Base-by-base conservation (phyloP, 1,140 invertebrate species). In the Hermetia illucens region DNA sequence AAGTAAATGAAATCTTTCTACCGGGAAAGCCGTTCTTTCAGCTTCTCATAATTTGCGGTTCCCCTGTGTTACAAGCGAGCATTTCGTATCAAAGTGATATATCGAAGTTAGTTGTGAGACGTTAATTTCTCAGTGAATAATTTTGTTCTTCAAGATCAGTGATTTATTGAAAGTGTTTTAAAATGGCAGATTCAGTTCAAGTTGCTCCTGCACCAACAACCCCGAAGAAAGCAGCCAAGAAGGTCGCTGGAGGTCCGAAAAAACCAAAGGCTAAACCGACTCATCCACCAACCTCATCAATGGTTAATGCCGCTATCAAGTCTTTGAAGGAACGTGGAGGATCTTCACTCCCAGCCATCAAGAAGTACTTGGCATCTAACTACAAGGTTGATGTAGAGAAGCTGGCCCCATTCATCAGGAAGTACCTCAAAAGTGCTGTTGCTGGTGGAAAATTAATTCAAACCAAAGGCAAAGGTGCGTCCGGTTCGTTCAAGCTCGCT, bases 281-380 rank as follows among this genome's bases (percentile, higher is more conserved):
- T n/a, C 66, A 69, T 46, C 66, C 67, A 21, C 65, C 62, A 44
- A 69, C 65, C 1, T 62, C 64, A 4, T 61, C 68, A 45, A 69
- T 70, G 69, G 66, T 79, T 4, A 65, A 58, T 39, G 64, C 58
- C 36, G 73, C 75, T 12, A 76, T 79, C 45, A 64, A 60, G 34
- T 62, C 56, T 22, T 51, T 78, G 38, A 75, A 75, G 41, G 72
- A 75, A 45, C 62, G 68, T 32, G 64, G 65, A 37, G 73, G 72
- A 10, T 74, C 70, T 1, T 74, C 72, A 1, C 52, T 74, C 21
- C 64, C 70, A 44, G 72, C 72, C 9, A 75, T 77, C 51, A 74
- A 75, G 52, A 77, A 76, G 49, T 75, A 74, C 57, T 69, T 75
- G 35, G 51, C 62, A n/a, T 59, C 64, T 3, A 66, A 63, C 29